Evolutionary conservation across 2,888 invertebrate species (phyloP).

Genomic region (Smittia sp.): DNA sequence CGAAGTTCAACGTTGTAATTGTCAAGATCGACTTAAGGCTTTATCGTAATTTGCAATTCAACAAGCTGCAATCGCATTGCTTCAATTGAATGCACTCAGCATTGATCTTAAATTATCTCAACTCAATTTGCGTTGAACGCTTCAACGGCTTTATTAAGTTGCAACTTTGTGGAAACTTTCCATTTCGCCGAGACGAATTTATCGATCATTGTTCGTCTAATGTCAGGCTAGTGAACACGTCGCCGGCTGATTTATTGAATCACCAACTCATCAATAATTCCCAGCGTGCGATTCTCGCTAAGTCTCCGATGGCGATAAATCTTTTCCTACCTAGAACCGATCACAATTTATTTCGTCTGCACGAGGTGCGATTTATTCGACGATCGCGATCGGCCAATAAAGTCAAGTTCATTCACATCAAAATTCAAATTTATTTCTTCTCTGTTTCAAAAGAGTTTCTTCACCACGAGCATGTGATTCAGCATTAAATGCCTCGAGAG

Average conservation of each 20-base stretch:
- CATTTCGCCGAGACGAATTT: too few relatives aligned
- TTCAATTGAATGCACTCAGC: too few relatives aligned
- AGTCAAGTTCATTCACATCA: conserved; percentile 21
- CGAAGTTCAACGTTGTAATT: too few relatives aligned
- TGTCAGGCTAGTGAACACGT: too few relatives aligned
- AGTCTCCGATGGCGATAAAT: neutral
- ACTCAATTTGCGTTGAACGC: too few relatives aligned
- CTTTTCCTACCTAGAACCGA: neutral
- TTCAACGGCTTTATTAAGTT: too few relatives aligned
- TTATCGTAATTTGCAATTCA: too few relatives aligned
- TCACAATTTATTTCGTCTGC: neutral
- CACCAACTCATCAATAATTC: neutral
- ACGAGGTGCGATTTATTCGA: neutral
- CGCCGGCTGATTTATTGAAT: neutral
- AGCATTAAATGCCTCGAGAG: neutral
- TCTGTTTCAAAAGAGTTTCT: neutral
- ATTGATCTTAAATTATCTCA: too few relatives aligned
- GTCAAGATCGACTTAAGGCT: too few relatives aligned
- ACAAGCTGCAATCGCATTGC: too few relatives aligned
- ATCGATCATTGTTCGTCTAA: too few relatives aligned
- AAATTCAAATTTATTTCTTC: neutral
- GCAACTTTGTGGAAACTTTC: too few relatives aligned
- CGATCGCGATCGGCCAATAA: neutral
- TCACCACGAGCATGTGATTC: neutral
- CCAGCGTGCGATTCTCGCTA: neutral